Evolutionary conservation across 2,888 invertebrate species (phyloP).

Genomic region (Zygothrica quintamaculata): DNA sequence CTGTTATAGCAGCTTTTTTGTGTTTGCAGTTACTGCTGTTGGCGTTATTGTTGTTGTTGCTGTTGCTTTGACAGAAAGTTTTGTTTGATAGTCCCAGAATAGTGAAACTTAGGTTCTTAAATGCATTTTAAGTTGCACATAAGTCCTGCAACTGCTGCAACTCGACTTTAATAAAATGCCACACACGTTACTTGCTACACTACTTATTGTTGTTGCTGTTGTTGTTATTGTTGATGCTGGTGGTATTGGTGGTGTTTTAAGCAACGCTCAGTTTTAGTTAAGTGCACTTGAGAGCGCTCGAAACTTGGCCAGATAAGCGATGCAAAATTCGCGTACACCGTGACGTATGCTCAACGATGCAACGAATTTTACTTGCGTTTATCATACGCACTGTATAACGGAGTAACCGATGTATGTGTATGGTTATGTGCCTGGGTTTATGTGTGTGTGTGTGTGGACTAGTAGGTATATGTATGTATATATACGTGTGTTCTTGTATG

Average conservation of each 20-base stretch:
- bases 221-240: constrained; percentile 4
- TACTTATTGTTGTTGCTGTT: constrained; percentile 18
- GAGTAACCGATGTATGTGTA: constrained; percentile 4
- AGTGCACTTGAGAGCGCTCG: constrained; percentile 71
- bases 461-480: too few species aligned
- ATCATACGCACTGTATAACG: constrained; percentile 63
- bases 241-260: constrained; percentile 24
- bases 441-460: constrained; percentile 10
- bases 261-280: constrained; percentile 59
- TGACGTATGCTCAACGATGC: constrained; percentile 69
- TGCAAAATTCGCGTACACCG: constrained; percentile 54
- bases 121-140: constrained; percentile 63
- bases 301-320: constrained; percentile 73
- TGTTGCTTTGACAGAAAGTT: constrained; percentile 65
- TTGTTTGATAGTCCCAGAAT: constrained; percentile 62
- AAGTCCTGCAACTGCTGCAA: constrained; percentile 14
- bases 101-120: constrained; percentile 68
- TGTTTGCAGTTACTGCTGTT: constrained; percentile 31
- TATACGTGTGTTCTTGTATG: constrained; percentile 7
- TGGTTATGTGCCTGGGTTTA: constrained; percentile 6
- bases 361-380: constrained; percentile 62
- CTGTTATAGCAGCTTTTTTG: constrained; percentile 36
- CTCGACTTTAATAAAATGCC: constrained; percentile 67
- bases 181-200: constrained; percentile 44
- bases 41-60: constrained; percentile 38